These are phyloP conservation scores for Chymomyza caudatula DNA, from an alignment of 2,888 invertebrate species.

Conservation along the genomic window DNA sequence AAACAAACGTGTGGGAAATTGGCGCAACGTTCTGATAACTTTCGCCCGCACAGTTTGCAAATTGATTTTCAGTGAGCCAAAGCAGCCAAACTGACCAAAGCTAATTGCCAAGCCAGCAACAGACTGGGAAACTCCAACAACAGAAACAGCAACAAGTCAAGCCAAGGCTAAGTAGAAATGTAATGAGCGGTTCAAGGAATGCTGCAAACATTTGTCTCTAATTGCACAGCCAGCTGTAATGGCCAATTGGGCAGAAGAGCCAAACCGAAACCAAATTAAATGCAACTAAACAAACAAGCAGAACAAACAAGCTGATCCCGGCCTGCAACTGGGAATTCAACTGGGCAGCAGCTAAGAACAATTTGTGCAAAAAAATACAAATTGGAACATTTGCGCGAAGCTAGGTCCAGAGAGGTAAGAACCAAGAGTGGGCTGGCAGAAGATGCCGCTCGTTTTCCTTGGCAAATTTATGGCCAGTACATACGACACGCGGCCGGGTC, in stretches of 20 bases:
- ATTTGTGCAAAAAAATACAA: slow-evolving; percentile 72
- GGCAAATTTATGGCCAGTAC: slow-evolving; percentile 65
- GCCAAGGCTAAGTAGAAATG: slow-evolving; percentile 50
- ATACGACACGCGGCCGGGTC: slow-evolving; percentile 50
- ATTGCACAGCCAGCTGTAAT: slow-evolving; percentile 42
- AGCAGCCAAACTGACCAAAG: slow-evolving; percentile 30
- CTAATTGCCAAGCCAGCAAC: slow-evolving; percentile 54
- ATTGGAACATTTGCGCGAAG: slow-evolving; percentile 69
- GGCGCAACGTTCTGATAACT: slow-evolving; percentile 46
- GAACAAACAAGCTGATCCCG: neutral
- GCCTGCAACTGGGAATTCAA: neutral
- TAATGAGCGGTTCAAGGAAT: slow-evolving; percentile 40
- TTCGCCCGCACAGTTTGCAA: slow-evolving; percentile 40
- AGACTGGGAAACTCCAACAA: neutral
- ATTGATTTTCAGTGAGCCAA: neutral
- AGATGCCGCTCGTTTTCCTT: slow-evolving; percentile 34
- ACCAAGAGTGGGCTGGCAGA: neutral
- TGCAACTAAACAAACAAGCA: slow-evolving; percentile 53
- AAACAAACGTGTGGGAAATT: slow-evolving; percentile 68
- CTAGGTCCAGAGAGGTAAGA: slow-evolving; percentile 16
- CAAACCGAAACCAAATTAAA: slow-evolving; percentile 66
- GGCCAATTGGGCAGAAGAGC: slow-evolving; percentile 61
- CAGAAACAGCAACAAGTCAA: neutral
- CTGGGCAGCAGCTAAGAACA: slow-evolving; percentile 43
- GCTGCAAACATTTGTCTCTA: slow-evolving; percentile 72